Evolutionary conservation across 1,140 invertebrate species (phyloP).

Genomic region (Formica exsecta): DNA sequence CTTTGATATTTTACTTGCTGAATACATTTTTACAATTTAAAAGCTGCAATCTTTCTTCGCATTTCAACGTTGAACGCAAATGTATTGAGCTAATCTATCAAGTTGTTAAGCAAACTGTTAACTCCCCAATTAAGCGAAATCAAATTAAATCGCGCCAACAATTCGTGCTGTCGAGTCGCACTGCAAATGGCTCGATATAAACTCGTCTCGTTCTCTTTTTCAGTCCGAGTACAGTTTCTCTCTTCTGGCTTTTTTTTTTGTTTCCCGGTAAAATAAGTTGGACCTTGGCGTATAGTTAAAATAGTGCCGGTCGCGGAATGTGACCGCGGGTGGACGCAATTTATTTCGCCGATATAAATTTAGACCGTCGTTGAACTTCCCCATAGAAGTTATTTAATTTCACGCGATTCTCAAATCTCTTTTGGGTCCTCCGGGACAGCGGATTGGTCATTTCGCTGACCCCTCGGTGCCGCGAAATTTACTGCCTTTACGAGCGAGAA

Average conservation of each 20-base stretch:
- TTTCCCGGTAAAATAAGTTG: constrained; percentile 46
- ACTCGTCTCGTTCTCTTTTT: constrained; percentile 52
- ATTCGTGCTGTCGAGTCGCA: constrained; percentile 71
- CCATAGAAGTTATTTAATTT: constrained; percentile 75
- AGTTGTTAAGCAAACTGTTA: constrained; percentile 65
- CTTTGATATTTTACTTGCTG: background rate
- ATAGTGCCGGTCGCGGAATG: constrained; percentile 73
- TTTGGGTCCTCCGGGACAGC: constrained; percentile 36
- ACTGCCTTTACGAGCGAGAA: constrained; percentile 46
- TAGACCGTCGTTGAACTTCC: constrained; percentile 69
- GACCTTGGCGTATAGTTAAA: constrained; percentile 72
- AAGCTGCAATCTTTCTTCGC: constrained; percentile 33
- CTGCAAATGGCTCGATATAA: constrained; percentile 53
- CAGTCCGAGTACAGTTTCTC: constrained; percentile 38
- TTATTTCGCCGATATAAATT: constrained; percentile 75
- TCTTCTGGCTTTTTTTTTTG: constrained; percentile 60
- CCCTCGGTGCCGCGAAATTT: constrained; percentile 44
- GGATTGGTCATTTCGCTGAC: constrained; percentile 42
- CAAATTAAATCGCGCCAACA: constrained; percentile 64
- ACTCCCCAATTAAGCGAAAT: constrained; percentile 63
- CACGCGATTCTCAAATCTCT: constrained; percentile 74
- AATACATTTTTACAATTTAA: constrained; percentile 27
- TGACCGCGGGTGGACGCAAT: constrained; percentile 68
- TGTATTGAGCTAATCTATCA: constrained; percentile 63
- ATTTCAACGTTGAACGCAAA: constrained; percentile 49